Evolutionary conservation across 2,797 vertebrate species (phyloP).

Genomic region (Chaenodraco wilsoni): DNA sequence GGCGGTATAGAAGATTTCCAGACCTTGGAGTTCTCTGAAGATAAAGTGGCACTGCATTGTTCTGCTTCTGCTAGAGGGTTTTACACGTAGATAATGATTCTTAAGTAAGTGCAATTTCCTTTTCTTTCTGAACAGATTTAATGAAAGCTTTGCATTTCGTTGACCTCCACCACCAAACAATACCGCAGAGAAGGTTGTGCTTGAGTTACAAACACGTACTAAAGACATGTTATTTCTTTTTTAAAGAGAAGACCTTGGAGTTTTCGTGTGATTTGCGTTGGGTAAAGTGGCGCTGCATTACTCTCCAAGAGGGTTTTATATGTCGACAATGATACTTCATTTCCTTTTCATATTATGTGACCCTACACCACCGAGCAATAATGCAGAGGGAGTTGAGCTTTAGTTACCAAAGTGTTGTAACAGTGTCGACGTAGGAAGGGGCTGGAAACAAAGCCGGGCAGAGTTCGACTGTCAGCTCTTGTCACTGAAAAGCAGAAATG

Average conservation of each 20-base stretch:
- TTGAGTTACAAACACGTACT: slow-evolving; percentile 26
- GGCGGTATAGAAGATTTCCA: too few relatives aligned
- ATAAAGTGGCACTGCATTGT: too few relatives aligned
- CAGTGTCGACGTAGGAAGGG: slow-evolving; percentile 12
- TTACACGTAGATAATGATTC: too few relatives aligned
- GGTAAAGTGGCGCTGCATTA: too few relatives aligned
- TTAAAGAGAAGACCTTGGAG: too few relatives aligned
- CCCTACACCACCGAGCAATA: slow-evolving; percentile 4
- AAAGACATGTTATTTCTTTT: too few relatives aligned
- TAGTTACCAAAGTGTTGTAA: slow-evolving; percentile 30
- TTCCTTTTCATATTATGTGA: neutral
- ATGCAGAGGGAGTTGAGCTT: slow-evolving; percentile 29
- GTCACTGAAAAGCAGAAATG: slow-evolving; percentile 66
- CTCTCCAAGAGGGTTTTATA: too few relatives aligned
- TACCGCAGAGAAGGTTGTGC: slow-evolving; percentile 9
- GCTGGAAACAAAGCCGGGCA: slow-evolving; percentile 52
- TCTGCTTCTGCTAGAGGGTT: too few relatives aligned
- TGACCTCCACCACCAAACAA: neutral
- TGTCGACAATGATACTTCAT: too few relatives aligned
- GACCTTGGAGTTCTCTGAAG: too few relatives aligned
- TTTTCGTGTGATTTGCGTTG: too few relatives aligned
- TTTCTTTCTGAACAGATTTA: neutral
- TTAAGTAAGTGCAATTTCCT: neutral
- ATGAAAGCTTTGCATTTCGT: neutral
- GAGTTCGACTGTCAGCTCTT: slow-evolving; percentile 66